Evolutionary conservation across 2,888 invertebrate species (phyloP), one percentile per base, ranked within the genome.

Genomic region (Pyrrhosoma nymphula): DNA sequence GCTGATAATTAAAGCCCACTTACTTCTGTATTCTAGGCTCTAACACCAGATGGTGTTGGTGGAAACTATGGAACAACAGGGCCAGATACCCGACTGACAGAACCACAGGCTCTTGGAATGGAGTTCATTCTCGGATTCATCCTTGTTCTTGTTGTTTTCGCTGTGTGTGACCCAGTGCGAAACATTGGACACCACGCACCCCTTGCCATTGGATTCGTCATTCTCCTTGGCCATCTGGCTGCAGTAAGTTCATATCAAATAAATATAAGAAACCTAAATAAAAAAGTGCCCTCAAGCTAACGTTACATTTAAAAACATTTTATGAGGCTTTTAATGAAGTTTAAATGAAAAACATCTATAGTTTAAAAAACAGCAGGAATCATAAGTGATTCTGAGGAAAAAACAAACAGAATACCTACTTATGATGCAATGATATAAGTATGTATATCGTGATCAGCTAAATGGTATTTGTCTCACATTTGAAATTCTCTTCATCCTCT

Each of bases 51-150:
- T 26, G 96, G 96, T 0, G 97, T 97, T 4, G 95, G 95, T 8
- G 95, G 95, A 8, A 97, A 97, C 3, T 97, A 99, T 69, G 99
- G 99, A 0, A 97, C 98, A 95, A 99, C 99, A 0, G 96, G 96
- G 0, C 97, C 99, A 26, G 97, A 98, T 0, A 95, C 96, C 1
- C 97, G 97, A 88, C 97, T 99, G 47, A 98, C 98, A 0, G 97
- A 98, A 0, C 97, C 98, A 0, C 99, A 99, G 97, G 99, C 98
- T 12, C 98, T 99, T 96, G 99, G 99, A 75, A 98, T 99, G 96
- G 99, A 99, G 97, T 99, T 99, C 97, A 98, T 99, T 97, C 98
- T 99, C 95, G 99, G 99, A 89, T 98, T 99, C 96, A 97, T 99
- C n/a, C 97, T 99, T 95, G 98, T 99, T 69, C 97, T 99, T 96